Evolutionary conservation across 2,113 vertebrate genomes (phyloP).

Genomic region (Notechis scutatus): DNA sequence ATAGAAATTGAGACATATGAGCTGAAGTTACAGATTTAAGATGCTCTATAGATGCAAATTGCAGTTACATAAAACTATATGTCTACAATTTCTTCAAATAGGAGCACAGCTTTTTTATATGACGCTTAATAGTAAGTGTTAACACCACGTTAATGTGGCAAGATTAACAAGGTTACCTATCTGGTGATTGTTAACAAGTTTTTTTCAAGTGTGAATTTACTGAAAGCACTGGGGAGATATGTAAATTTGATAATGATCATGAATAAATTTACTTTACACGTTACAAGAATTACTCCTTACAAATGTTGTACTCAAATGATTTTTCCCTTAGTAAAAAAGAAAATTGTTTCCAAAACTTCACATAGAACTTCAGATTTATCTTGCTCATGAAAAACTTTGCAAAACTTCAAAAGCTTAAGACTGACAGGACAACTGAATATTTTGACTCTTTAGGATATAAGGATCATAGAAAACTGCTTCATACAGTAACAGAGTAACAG

Average conservation of each 20-base stretch:
- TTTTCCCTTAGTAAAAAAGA: background rate
- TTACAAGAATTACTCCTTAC: background rate
- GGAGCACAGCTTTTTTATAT: background rate
- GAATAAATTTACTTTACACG: background rate
- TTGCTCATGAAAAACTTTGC: background rate
- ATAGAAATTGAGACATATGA: background rate
- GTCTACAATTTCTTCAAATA: background rate
- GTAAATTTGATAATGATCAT: background rate
- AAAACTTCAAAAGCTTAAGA: background rate
- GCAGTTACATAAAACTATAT: background rate
- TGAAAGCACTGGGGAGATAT: background rate
- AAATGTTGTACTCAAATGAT: background rate
- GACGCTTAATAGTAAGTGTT: background rate
- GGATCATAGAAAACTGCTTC: background rate
- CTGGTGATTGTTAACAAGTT: background rate
- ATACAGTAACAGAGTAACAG: background rate
- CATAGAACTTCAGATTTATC: background rate
- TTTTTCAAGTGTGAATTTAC: background rate
- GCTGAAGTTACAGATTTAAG: background rate
- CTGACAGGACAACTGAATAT: background rate
- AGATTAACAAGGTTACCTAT: background rate
- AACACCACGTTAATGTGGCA: background rate
- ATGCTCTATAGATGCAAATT: background rate
- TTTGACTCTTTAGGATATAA: background rate
- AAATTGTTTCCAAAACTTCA: background rate